Evolutionary conservation across 2,888 invertebrate species (phyloP), one percentile per base, ranked within the genome.

Genomic region (Ferdinandea cuprea): DNA sequence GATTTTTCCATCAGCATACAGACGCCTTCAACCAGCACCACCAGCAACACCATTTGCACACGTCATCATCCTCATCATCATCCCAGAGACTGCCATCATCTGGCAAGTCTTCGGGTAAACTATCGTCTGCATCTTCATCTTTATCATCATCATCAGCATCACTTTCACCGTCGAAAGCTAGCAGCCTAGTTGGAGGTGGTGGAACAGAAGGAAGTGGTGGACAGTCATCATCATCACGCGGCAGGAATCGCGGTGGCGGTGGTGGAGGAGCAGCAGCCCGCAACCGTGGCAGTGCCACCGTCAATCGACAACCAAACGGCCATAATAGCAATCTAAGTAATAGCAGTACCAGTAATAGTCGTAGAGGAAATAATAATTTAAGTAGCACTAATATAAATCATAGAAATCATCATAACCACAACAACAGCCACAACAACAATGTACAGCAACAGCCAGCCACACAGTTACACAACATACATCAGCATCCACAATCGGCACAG

Each of bases 1-100:
- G 88, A 86, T 90, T 89, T 88, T 89, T 88, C 88, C 89, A 89
- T 87, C 88, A 89, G 86, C 88, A 89, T 77, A 84, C 76, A 69
- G 69, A 79, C 54, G 65, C 84, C 78, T 56, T 72, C 46, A 85
- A 71, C 7, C 74, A 85, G 52, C 77, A 80, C 73, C 81, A 73
- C 73, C 81, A 73, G 42, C 85, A 81, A 44, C 85, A 83, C 35
- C 84, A 63, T 48, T 72, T 56, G 44, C 83, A 48, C 15, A 56
- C 81, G 72, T 80, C 86, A 85, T 72, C 86, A 78, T 78, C 86
- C 78, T 56, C 85, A 68, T 85, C 50, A 73, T 74, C 61, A 78
- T 77, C 85, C 28, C 63, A 81, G 32, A 71, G 65, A 76, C 68
- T 58, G 54, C 65, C 74, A 21, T 65, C 69, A 13, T 19, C 74